These are phyloP conservation scores for Epinotia nisella DNA, from an alignment of 2,888 invertebrate genomes.

Conservation along the genomic window DNA sequence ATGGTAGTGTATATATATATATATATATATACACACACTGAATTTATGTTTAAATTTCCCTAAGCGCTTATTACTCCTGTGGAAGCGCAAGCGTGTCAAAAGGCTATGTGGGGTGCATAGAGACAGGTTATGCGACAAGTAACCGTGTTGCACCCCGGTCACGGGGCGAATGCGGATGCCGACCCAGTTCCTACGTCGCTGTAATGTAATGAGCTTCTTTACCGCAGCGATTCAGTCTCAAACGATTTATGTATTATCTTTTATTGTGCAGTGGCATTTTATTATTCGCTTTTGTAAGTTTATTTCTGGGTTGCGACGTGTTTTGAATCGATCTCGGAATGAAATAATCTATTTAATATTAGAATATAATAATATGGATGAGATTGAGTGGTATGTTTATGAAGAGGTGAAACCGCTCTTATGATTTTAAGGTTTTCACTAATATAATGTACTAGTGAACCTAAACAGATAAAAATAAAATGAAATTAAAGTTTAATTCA, in stretches of 20 bases:
- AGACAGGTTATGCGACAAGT: not conserved
- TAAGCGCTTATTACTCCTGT: too few species aligned
- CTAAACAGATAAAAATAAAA: too few species aligned
- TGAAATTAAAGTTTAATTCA: too few species aligned
- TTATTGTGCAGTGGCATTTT: not conserved
- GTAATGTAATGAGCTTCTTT: slow-evolving; percentile 1
- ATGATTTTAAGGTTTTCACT: too few species aligned
- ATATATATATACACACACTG: too few species aligned
- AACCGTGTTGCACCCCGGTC: not conserved
- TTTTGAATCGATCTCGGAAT: not conserved
- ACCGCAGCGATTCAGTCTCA: slow-evolving; percentile 4
- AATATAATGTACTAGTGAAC: too few species aligned
- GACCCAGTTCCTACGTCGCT: slow-evolving; percentile 4
- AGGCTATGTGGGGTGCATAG: slow-evolving; percentile 1
- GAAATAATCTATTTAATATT: not conserved
- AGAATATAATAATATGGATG: not conserved
- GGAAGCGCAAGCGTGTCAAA: not conserved
- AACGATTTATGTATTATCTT: slow-evolving; percentile 4
- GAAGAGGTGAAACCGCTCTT: too few species aligned
- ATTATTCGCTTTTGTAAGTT: too few species aligned
- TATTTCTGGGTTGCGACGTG: not conserved
- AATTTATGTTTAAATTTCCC: too few species aligned
- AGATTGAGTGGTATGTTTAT: too few species aligned
- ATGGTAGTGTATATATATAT: too few species aligned
- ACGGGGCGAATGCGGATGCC: slow-evolving; percentile 1